Conservation (phyloP, 2,888 invertebrate genomes). For the Chalcis sispes region DNA sequence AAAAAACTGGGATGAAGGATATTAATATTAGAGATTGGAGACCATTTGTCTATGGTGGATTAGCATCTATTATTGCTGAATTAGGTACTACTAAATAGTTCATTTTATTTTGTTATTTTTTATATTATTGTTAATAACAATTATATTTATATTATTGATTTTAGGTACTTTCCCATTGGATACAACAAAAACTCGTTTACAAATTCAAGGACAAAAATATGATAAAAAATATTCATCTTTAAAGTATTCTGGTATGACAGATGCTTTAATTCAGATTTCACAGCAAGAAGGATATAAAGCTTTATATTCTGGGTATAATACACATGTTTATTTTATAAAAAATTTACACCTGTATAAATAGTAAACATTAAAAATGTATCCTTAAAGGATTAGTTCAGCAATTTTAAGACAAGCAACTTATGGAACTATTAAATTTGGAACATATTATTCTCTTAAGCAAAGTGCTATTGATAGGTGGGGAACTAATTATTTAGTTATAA, state of each 20-base stretch:
- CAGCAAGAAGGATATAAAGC: conserved; percentile 91
- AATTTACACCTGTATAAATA: conserved; percentile 29
- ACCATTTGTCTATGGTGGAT: conserved; percentile 95
- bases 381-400: conserved; percentile 91
- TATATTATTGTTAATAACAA: conserved; percentile 14
- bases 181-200: conserved; percentile 94
- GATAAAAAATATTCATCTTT: conserved; percentile 85
- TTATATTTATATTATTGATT: conserved; percentile 46
- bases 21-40: conserved; percentile 93
- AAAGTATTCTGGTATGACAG: conserved; percentile 93
- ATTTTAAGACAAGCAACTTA: conserved; percentile 95
- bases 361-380: conserved; percentile 31
- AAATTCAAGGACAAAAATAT: conserved; percentile 94
- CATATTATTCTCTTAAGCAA: conserved; percentile 93
- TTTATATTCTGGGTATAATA: conserved; percentile 88
- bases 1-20: conserved; percentile 81
- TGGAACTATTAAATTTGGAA: conserved; percentile 97
- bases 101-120: conserved; percentile 33
- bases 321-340: conserved; percentile 28
- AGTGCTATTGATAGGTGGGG: conserved; percentile 75
- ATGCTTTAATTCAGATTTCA: conserved; percentile 91
- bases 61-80: conserved; percentile 95
- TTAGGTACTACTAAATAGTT: conserved; percentile 86
- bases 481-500: conserved; percentile 74
- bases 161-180: conserved; percentile 97